These are phyloP conservation scores for Syncerus caffer DNA, from an alignment of 2,797 vertebrate genomes.

Conservation along the genomic window DNA sequence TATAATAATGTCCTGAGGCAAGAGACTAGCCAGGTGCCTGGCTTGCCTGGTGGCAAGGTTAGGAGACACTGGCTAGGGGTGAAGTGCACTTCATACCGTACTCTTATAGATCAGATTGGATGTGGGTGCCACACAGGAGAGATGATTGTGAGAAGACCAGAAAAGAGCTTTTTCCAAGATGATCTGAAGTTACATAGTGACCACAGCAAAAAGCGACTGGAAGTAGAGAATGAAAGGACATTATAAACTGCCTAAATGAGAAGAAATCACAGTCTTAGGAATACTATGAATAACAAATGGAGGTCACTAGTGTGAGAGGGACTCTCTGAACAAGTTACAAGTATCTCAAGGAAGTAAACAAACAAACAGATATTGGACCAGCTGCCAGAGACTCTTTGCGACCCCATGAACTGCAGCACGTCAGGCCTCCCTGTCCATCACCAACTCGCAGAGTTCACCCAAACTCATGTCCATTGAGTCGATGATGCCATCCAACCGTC, in stretches of 20 bases:
- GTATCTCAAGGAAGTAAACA: neutral
- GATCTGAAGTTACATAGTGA: neutral
- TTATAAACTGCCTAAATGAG: neutral
- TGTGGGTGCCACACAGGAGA: neutral
- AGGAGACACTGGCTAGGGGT: neutral
- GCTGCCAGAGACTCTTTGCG: neutral
- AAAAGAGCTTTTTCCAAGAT: neutral
- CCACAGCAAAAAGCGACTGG: neutral
- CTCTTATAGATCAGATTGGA: neutral
- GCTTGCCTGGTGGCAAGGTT: neutral
- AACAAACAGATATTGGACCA: neutral
- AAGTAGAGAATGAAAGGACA: neutral
- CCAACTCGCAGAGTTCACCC: no score
- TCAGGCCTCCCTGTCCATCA: no score
- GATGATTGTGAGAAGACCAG: neutral
- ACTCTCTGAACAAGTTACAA: neutral
- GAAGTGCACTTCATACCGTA: neutral
- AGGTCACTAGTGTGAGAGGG: neutral
- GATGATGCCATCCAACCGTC: no score
- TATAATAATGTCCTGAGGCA: neutral
- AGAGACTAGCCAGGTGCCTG: neutral
- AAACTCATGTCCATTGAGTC: no score
- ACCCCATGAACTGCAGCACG: no score
- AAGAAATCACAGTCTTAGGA: neutral
- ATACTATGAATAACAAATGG: neutral